Conservation (phyloP, 1,140 invertebrate species). For the Akabosia matsudoensis region DNA sequence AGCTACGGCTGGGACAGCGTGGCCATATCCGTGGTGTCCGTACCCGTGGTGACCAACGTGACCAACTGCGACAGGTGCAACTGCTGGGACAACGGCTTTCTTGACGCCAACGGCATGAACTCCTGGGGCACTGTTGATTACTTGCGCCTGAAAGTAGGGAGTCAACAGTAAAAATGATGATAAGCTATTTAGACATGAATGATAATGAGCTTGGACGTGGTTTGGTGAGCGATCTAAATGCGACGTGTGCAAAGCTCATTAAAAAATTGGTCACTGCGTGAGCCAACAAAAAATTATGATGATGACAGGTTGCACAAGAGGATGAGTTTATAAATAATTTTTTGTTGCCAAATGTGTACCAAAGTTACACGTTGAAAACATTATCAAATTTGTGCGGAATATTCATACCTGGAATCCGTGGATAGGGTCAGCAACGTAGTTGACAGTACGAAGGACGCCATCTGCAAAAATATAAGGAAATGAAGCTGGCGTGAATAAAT, state of each 20-base stretch:
- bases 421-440: background rate
- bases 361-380: background rate
- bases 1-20: background rate
- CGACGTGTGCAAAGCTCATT: too few species aligned
- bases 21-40: background rate
- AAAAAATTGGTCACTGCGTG: too few species aligned
- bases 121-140: slow-evolving; percentile 6
- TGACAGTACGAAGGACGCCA: slow-evolving; percentile 4
- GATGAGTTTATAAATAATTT: too few species aligned
- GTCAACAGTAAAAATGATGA: background rate
- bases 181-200: background rate
- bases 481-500: too few species aligned
- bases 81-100: slow-evolving; percentile 4
- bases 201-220: background rate
- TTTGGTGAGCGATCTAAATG: too few species aligned
- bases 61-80: background rate
- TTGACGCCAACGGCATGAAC: slow-evolving; percentile 6
- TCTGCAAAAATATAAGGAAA: slow-evolving; percentile 5
- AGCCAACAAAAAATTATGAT: too few species aligned
- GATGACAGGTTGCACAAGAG: too few species aligned
- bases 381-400: background rate
- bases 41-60: background rate
- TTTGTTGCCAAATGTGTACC: too few species aligned
- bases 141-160: background rate
- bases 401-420: background rate